These are phyloP conservation scores for Labeo rohita DNA, from an alignment of 2,113 vertebrate genomes.

Conservation along the genomic window DNA sequence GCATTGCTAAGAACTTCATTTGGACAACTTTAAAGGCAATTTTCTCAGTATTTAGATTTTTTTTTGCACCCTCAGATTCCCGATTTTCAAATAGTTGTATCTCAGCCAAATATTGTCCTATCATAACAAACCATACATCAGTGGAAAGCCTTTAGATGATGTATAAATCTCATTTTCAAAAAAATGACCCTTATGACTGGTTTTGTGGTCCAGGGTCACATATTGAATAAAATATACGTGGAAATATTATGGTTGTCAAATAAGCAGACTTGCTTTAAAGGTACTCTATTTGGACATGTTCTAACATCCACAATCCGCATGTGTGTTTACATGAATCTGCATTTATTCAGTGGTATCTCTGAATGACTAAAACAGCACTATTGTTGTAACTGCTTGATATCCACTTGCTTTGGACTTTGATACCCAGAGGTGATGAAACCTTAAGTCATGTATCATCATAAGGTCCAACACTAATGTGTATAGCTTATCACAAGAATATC, in stretches of 20 bases:
- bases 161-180: too few relatives aligned
- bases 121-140: too few relatives aligned
- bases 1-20: too few relatives aligned
- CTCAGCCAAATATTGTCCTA: too few relatives aligned
- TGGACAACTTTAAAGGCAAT: too few relatives aligned
- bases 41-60: too few relatives aligned
- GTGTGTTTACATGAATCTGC: neutral
- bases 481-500: constrained; percentile 11
- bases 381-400: neutral
- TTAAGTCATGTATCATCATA: neutral
- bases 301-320: neutral
- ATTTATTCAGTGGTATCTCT: neutral
- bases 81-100: too few relatives aligned
- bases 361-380: neutral
- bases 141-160: too few relatives aligned
- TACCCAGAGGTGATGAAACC: constrained; percentile 6
- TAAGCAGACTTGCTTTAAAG: neutral
- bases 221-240: too few relatives aligned
- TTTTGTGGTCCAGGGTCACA: too few relatives aligned
- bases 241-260: neutral
- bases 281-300: neutral
- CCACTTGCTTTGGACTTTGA: constrained; percentile 10
- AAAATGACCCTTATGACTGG: too few relatives aligned
- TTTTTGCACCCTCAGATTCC: too few relatives aligned
- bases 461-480: neutral